Evolutionary conservation across 2,888 invertebrate species (phyloP), one percentile per base, ranked within the genome.

Genomic region (Adela reaumurella): DNA sequence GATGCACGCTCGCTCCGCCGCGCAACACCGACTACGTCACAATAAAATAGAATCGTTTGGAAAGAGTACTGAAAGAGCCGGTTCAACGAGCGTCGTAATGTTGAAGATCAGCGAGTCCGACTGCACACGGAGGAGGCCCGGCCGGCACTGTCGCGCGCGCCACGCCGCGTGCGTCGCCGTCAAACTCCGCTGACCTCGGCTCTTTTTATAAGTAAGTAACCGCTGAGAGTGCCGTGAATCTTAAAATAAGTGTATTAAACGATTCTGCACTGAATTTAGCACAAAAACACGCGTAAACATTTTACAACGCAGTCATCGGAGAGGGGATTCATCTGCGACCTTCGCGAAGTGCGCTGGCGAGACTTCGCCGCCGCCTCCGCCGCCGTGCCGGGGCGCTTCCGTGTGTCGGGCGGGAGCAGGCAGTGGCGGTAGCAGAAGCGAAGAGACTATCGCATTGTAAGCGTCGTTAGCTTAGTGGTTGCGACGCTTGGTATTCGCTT

Each of bases 131-230:
- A 14, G 35, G 35, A 8, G 35, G 14, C 35, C 35, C 35, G 62
- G 63, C 62, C 67, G 61, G 67, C 71, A 76, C 77, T 77, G 77
- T 29, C 41, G 35, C 8, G 6, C 35, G 35, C 61, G 62, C 66
- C 57, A 58, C 57, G 60, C 65, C 63, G 59, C 57, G n/a, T n/a
- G n/a, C 61, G 62, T 61, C 63, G 49, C 29, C 24, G 4, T 24
- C 24, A 24, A 8, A 24, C 24, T 24, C 24, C 24, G 62, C 29
- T 71, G 76, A 74, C 76, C 78, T 78, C 76, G 68, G 61, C 64
- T 68, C 76, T 76, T 76, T 77, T 77, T 76, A 76, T 77, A 77
- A 73, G 72, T 69, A 68, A 59, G 72, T 69, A 68, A 59, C 70
- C 69, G 70, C 69, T 68, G 74, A 71, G 71, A 62, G 67, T 66